phyloP scores from a whole-genome alignment of 2,113 vertebrate species.

The Pogonocichla stellata region DNA sequence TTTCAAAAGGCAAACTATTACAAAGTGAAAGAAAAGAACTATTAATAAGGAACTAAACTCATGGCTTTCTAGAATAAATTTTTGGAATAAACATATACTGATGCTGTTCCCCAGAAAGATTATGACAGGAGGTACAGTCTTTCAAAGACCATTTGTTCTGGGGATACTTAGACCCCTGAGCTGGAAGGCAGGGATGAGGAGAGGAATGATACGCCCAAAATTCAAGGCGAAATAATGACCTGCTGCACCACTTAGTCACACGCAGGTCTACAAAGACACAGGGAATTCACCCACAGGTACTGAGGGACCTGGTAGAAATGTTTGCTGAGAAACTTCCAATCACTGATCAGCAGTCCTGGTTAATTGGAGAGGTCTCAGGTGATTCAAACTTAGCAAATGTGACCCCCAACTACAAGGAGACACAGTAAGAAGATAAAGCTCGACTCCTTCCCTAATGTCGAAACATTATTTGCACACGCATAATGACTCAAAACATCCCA shows the following conservation, averaged over 20 bases:
- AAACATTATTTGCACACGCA: background rate
- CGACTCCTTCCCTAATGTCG: background rate
- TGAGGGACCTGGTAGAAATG: background rate
- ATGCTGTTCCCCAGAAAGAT: background rate
- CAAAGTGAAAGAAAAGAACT: background rate
- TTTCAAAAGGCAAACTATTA: background rate
- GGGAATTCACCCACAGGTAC: background rate
- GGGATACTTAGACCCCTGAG: rapidly evolving
- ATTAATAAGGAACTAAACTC: background rate
- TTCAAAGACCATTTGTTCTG: background rate
- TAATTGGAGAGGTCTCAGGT: rapidly evolving
- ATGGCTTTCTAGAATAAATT: background rate
- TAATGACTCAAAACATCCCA: background rate
- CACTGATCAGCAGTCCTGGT: background rate
- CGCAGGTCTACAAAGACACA: background rate
- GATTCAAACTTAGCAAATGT: background rate
- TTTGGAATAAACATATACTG: background rate
- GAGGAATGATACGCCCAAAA: background rate
- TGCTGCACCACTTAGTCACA: background rate
- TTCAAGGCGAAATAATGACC: background rate
- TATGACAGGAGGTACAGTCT: background rate
- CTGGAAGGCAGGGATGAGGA: background rate
- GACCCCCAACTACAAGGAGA: background rate
- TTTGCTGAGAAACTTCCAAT: background rate
- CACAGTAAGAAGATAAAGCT: background rate